Evolutionary conservation across 1,140 invertebrate genomes (phyloP).

Genomic region (Brachionus rotundiformis): DNA sequence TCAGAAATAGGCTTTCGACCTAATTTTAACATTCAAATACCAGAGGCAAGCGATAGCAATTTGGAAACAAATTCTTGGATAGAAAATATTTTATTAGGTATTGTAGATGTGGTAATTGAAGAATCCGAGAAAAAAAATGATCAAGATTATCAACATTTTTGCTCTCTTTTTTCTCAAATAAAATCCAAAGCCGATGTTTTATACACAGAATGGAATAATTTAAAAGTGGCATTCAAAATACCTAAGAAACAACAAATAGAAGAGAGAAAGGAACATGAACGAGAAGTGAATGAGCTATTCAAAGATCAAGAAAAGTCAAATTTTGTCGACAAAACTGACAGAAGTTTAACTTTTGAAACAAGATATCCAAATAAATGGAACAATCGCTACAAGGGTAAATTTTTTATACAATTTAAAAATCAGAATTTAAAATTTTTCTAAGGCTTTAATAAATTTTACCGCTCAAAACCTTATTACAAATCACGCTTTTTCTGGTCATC

Average conservation of each 20-base stretch:
- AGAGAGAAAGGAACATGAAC: conserved; percentile 62
- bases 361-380: background rate
- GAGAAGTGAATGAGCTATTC: conserved; percentile 56
- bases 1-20: conserved; percentile 56
- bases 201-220: conserved; percentile 64
- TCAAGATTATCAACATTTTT: conserved; percentile 45
- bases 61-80: background rate
- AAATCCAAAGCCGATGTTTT: conserved; percentile 54
- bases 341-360: background rate
- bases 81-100: conserved; percentile 54
- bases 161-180: conserved; percentile 51
- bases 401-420: background rate
- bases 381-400: background rate
- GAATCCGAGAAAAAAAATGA: conserved; percentile 53
- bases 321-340: background rate
- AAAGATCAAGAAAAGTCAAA: background rate
- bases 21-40: conserved; percentile 15
- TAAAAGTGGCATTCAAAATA: conserved; percentile 81
- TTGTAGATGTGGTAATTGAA: conserved; percentile 52
- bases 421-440: background rate
- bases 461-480: background rate
- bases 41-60: background rate
- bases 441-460: conserved; percentile 13
- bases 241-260: conserved; percentile 85
- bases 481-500: background rate